Evolutionary conservation across 2,113 vertebrate genomes (phyloP), one percentile per base, ranked within the genome.

Genomic region (Colistium nudipinnis): DNA sequence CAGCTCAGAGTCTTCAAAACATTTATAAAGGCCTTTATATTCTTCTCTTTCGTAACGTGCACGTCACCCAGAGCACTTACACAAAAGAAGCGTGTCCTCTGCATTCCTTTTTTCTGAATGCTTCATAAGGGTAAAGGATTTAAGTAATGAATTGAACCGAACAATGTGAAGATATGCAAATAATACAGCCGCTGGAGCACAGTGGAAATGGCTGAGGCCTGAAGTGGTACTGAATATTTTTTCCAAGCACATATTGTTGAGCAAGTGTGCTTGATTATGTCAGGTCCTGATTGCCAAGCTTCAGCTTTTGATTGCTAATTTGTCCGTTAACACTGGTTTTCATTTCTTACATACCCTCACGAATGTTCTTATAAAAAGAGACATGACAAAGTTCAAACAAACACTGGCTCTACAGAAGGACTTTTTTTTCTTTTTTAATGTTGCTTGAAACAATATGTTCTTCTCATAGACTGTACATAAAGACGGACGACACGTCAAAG

Each of bases 261-360:
- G 19, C 69, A 78, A 70, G 55, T 69, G 31, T 17, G 30, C 44
- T 22, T 85, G 66, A 88, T 87, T 80, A 45, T 78, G 14, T 82
- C 45, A 76, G 55, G 56, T 59, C 66, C 64, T 76, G 80, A 76
- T 73, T 88, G 64, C 68, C 25, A 28, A 55, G 22, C 31, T 66
- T 2, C 54, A 35, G 44, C 25, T 56, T 82, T 68, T 89, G 78
- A 88, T 86, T 80, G 59, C 63, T 63, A 74, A 80, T 67, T 70
- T 44, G 60, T 62, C 25, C 43, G 56, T 35, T 56, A 9, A 43
- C 11, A 8, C 25, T 48, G 17, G 12, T 45, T 62, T 30, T 60
- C 2, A 28, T 57, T 33, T 55, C 9, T 57, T 52, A 16, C 31
- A 22, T 19, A 16, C 36, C 16, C 25, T 11, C 35, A 70, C 27